Conservation (phyloP, 2,113 vertebrate genomes). For the Vanacampus margaritifer region DNA sequence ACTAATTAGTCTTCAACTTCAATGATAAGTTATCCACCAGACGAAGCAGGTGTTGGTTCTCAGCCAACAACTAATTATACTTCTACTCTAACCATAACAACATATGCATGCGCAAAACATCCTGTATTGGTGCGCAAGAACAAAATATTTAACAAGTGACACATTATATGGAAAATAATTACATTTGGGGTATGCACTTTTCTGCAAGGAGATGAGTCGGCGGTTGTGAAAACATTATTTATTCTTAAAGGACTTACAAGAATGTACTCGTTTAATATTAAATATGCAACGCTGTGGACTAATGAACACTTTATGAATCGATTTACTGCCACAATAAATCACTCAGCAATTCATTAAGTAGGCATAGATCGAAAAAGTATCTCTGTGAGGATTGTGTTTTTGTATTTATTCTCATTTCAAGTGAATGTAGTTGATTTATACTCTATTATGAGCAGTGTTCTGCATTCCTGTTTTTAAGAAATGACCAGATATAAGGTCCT, state of each 20-base stretch:
- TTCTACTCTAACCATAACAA: conserved; percentile 5
- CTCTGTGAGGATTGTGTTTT: too few species aligned
- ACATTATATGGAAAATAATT: not conserved
- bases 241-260: not conserved
- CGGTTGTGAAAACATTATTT: not conserved
- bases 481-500: not conserved
- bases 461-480: not conserved
- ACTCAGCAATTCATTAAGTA: not conserved
- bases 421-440: not conserved
- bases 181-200: not conserved
- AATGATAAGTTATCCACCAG: conserved; percentile 12
- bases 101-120: not conserved
- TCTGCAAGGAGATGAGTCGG: not conserved
- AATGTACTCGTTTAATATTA: too few species aligned
- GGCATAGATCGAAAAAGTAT: not conserved
- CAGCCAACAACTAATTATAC: conserved; percentile 19
- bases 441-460: not conserved
- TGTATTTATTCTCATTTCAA: not conserved
- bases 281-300: too few species aligned
- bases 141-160: conserved; percentile 1
- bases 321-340: too few species aligned
- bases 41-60: conserved; percentile 20
- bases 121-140: not conserved
- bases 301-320: too few species aligned
- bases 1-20: conserved; percentile 22